phyloP scores from a whole-genome alignment of 92 coral and sea anemone species.

The Siderastrea siderea region DNA sequence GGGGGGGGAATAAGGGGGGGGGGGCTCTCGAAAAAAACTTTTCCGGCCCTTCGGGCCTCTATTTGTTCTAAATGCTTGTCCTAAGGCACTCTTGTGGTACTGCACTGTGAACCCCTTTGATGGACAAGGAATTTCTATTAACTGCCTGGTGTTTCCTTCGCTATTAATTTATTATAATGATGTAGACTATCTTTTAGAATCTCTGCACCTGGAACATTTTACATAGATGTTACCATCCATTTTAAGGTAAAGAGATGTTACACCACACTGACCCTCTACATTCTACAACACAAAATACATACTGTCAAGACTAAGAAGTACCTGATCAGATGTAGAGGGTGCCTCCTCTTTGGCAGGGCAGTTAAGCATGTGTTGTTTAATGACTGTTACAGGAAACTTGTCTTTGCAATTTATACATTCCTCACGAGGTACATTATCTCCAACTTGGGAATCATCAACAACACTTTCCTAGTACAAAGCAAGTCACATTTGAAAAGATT shows the following conservation, averaged over 20 bases:
- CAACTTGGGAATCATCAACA: conserved; percentile 30
- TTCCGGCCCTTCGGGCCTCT: too few relatives aligned
- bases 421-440: conserved; percentile 28
- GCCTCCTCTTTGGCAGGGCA: conserved; percentile 21
- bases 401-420: conserved; percentile 35
- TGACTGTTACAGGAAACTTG: conserved; percentile 36
- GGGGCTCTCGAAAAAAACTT: too few relatives aligned
- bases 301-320: conserved; percentile 6
- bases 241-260: conserved; percentile 12
- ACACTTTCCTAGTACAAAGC: conserved; percentile 31
- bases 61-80: conserved; percentile 24
- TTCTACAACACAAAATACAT: conserved; percentile 15
- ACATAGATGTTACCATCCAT: background rate
- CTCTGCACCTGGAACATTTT: conserved; percentile 17
- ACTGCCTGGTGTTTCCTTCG: conserved; percentile 52
- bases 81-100: conserved; percentile 60
- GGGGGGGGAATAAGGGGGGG: too few relatives aligned
- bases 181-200: conserved; percentile 12
- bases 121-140: conserved; percentile 55
- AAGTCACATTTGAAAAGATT: conserved; percentile 12
- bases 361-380: conserved; percentile 33
- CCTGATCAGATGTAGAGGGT: conserved; percentile 4
- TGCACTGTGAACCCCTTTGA: conserved; percentile 51
- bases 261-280: conserved; percentile 15
- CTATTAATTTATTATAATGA: background rate